Evolutionary conservation across 2,797 vertebrate species (phyloP), one percentile per base, ranked within the genome.

Genomic region (Trematomus bernacchii): DNA sequence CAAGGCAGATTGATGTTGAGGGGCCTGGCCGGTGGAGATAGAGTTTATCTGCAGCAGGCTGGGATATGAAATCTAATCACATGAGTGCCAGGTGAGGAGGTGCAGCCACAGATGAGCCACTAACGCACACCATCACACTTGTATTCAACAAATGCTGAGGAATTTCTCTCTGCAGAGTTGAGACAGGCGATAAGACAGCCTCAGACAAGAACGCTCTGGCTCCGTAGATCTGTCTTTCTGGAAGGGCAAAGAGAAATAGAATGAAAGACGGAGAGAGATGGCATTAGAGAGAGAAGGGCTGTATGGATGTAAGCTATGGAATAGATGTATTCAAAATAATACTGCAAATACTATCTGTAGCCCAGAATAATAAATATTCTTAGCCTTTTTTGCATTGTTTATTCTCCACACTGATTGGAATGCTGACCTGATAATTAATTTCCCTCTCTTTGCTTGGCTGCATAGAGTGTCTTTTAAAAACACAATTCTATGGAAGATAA

Each of bases 1-100:
- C 74, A 44, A 80, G 85, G 80, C 81, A 89, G 92, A 93, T 90
- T 93, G 91, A 94, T 92, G 89, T 82, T 79, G 77, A 89, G 86
- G 82, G 84, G 85, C 84, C 94, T 94, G 94, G 89, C 80, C 46
- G 84, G 91, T 92, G 86, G 90, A 95, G 94, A 95, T 96, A 94
- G 83, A 92, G 89, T 92, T 94, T 94, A 95, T 95, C 93, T 85
- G 85, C 79, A 76, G 84, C 79, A 60, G 85, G 89, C 87, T 72
- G 85, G 92, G 90, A 92, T 88, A 90, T 88, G 90, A 87, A 94
- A 94, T 95, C 92, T 94, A 94, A 93, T 95, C 89, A 90, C 91
- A 87, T 44, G 82, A 87, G 91, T 91, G 92, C 89, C 92, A 94
- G 92, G 92, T 95, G 92, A 95, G 90, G 86, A 91, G 89, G 87